Evolutionary conservation across 2,888 invertebrate species (phyloP).

Genomic region (Perizoma flavofasciatum): DNA sequence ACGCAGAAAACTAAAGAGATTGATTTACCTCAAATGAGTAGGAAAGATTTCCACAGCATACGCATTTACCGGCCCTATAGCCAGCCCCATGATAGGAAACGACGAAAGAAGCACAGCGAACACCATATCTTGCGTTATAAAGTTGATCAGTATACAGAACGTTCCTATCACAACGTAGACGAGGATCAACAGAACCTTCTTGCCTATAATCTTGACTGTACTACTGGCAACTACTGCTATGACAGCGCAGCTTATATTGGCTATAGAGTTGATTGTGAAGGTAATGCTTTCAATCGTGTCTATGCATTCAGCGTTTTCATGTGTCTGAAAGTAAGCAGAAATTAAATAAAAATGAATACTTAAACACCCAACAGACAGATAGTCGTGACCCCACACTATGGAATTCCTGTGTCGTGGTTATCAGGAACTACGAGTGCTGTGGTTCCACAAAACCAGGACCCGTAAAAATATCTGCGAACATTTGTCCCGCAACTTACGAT

Average conservation of each 20-base stretch:
- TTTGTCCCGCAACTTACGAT: background rate
- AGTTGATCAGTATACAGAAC: constrained; percentile 65
- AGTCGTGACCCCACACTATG: no score
- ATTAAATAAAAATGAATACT: no score
- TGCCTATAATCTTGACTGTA: constrained; percentile 67
- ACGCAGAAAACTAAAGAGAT: no score
- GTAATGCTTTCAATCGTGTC: constrained; percentile 68
- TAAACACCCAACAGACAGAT: no score
- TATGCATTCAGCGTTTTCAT: constrained; percentile 50
- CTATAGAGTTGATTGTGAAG: constrained; percentile 63
- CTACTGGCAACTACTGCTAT: constrained; percentile 63
- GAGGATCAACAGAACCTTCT: constrained; percentile 62
- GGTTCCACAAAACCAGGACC: no score
- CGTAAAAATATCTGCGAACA: no score
- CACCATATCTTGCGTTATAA: constrained; percentile 62
- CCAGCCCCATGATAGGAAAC: constrained; percentile 62
- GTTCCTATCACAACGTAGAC: constrained; percentile 60
- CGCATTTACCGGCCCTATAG: constrained; percentile 74
- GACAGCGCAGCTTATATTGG: constrained; percentile 59
- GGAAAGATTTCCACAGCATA: constrained; percentile 76
- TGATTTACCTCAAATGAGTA: constrained; percentile 76
- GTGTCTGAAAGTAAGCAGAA: constrained; percentile 61
- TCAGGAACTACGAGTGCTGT: no score
- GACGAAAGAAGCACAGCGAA: constrained; percentile 69
- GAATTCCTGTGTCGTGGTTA: no score